These are phyloP conservation scores for Callipepla squamata DNA, from an alignment of 2,113 vertebrate genomes.

Conservation along the genomic window DNA sequence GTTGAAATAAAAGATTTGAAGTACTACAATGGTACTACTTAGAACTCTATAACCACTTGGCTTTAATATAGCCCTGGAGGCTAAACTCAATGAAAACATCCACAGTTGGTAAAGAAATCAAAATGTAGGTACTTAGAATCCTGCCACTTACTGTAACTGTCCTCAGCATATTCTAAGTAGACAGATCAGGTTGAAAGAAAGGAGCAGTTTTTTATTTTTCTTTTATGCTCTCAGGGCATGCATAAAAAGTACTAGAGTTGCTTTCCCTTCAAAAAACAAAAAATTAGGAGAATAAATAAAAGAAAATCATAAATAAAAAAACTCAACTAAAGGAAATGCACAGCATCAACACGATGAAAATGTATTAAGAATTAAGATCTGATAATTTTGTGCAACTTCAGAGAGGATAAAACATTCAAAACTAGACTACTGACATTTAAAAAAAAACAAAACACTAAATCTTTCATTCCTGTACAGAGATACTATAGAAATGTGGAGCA, in stretches of 20 bases:
- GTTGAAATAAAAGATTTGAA: not conserved
- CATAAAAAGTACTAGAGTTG: not conserved
- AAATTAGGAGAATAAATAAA: not conserved
- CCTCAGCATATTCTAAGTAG: not conserved
- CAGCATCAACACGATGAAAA: not conserved
- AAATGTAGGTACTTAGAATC: not conserved
- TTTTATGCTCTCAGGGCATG: rapidly evolving
- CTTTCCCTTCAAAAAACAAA: not conserved
- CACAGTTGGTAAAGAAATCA: not conserved
- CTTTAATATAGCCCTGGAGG: not conserved
- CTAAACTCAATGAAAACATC: not conserved
- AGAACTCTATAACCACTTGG: not conserved
- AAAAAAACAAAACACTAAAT: not conserved
- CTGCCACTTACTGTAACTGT: not conserved
- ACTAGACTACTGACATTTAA: not conserved
- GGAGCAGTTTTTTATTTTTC: not conserved
- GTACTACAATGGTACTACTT: not conserved
- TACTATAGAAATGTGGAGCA: not conserved
- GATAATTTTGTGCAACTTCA: not conserved
- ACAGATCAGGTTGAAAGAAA: rapidly evolving
- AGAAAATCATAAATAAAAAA: not conserved
- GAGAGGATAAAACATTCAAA: not conserved
- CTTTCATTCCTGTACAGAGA: not conserved
- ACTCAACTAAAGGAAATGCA: not conserved
- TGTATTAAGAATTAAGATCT: not conserved